Conservation (phyloP, 2,888 invertebrate species). For the Lepidocyrtoides sp. region DNA sequence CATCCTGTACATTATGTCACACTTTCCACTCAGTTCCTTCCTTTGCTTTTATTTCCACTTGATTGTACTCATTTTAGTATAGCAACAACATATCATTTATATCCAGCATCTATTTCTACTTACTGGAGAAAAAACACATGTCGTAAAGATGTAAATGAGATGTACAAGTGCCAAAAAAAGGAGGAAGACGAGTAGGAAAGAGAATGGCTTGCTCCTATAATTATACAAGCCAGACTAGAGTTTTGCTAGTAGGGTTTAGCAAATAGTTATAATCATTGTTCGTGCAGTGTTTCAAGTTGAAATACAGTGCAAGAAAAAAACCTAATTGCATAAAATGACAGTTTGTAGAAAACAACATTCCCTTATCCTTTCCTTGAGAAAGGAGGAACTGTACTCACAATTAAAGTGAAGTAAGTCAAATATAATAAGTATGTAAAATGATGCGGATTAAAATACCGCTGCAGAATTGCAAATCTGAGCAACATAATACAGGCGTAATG, state of each 20-base stretch:
- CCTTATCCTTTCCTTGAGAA: background rate
- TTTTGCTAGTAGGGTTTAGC: too few relatives aligned
- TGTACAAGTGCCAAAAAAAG: conserved; percentile 34
- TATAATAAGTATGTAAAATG: background rate
- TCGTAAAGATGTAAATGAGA: background rate
- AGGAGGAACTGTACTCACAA: conserved; percentile 11
- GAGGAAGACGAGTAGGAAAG: background rate
- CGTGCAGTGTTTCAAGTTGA: conserved; percentile 15
- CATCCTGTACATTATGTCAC: too few relatives aligned
- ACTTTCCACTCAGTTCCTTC: background rate
- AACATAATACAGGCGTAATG: too few relatives aligned
- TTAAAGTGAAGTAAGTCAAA: conserved; percentile 29
- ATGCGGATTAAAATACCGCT: background rate
- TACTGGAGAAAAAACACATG: background rate
- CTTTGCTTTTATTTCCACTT: background rate
- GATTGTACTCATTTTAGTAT: background rate
- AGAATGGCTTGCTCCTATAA: background rate
- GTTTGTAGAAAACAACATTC: background rate
- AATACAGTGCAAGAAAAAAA: background rate
- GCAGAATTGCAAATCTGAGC: background rate
- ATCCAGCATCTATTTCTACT: background rate
- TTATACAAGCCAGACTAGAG: background rate
- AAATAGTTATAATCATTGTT: too few relatives aligned
- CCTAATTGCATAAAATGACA: too few relatives aligned
- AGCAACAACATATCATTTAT: background rate